These are phyloP conservation scores for Notodonta dromedarius DNA, from an alignment of 2,888 invertebrate species.

Conservation along the genomic window DNA sequence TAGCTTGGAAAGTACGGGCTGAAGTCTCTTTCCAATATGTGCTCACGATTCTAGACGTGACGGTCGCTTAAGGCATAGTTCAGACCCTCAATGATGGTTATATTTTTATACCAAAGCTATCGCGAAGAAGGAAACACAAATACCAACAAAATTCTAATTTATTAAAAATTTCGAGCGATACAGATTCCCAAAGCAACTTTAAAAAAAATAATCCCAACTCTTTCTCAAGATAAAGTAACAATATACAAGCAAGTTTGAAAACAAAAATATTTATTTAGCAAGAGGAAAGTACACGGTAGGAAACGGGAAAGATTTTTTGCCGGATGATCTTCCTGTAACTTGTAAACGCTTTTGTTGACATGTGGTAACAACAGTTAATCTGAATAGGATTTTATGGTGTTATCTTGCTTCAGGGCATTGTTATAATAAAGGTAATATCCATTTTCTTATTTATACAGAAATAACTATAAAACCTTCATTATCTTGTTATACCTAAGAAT, in stretches of 20 bases:
- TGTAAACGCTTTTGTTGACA: slow-evolving; percentile 23
- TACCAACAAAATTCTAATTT: no score
- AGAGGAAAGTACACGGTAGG: slow-evolving; percentile 20
- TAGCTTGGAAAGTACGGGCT: slow-evolving; percentile 64
- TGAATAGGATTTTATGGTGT: slow-evolving; percentile 13
- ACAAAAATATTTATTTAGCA: slow-evolving; percentile 20
- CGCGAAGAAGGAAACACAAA: no score
- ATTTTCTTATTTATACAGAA: no score
- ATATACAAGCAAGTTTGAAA: slow-evolving; percentile 7
- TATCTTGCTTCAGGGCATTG: slow-evolving; percentile 1
- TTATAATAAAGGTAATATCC: background rate
- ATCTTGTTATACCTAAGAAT: no score
- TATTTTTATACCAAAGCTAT: no score
- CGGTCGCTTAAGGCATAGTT: background rate
- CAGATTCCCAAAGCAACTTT: no score
- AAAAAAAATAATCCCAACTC: no score
- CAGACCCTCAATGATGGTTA: no score
- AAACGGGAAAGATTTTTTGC: slow-evolving; percentile 27
- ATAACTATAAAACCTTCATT: no score
- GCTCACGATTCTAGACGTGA: slow-evolving; percentile 33
- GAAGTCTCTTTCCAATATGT: slow-evolving; percentile 62
- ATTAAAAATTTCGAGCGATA: no score
- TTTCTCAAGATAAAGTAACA: background rate
- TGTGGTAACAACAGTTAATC: slow-evolving; percentile 17
- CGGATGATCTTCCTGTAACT: slow-evolving; percentile 19